Conservation (phyloP, 2,797 vertebrate genomes). For the Lateolabrax maculatus region DNA sequence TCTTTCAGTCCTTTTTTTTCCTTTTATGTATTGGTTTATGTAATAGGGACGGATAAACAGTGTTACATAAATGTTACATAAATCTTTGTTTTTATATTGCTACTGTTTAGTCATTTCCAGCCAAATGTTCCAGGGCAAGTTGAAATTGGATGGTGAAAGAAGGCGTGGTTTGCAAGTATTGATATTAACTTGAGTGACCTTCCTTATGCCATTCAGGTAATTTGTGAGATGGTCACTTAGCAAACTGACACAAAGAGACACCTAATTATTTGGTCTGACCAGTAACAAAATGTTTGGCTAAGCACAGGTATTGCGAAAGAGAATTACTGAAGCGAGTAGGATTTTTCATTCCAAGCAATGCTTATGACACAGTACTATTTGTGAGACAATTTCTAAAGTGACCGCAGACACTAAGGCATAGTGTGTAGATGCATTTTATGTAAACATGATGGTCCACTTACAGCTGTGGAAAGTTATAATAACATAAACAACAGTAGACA, state of each 20-base stretch:
- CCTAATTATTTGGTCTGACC: not conserved
- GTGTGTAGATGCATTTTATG: not conserved
- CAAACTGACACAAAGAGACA: not conserved
- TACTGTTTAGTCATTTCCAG: slow-evolving; percentile 8
- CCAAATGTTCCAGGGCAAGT: not conserved
- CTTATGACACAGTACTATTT: not conserved
- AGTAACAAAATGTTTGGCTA: not conserved
- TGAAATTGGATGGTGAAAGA: not conserved
- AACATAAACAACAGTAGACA: not conserved
- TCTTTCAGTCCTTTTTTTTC: not conserved
- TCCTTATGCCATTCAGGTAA: not conserved
- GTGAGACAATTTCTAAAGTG: not conserved
- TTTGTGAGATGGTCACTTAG: not conserved
- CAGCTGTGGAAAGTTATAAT: not conserved
- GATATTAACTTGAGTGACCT: not conserved
- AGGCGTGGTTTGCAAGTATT: not conserved
- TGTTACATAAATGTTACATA: not conserved
- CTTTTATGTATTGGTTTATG: not conserved
- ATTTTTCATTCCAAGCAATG: not conserved
- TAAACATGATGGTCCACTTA: not conserved
- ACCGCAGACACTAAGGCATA: not conserved
- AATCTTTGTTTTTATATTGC: not conserved
- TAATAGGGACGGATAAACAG: not conserved
- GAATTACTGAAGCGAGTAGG: not conserved
- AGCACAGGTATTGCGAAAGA: not conserved